Conservation (phyloP, 2,888 invertebrate species). For the Crioceris asparagi region DNA sequence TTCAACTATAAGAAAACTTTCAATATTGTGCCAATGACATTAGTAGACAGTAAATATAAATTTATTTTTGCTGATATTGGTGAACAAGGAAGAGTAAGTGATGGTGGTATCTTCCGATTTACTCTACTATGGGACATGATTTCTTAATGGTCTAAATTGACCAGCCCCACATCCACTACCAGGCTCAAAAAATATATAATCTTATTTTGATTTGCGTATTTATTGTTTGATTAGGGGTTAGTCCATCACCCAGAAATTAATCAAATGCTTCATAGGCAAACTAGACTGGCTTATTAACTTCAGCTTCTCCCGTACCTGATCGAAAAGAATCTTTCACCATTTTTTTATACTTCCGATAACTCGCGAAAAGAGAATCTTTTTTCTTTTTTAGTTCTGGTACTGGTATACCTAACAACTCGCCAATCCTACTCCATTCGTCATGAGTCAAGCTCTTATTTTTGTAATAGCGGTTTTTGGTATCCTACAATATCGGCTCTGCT, state of each 20-base stretch:
- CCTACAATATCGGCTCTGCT: not conserved
- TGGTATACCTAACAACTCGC: not conserved
- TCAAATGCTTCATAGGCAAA: not conserved
- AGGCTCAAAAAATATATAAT: not conserved
- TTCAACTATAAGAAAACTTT: conserved; percentile 27
- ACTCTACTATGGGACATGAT: conserved; percentile 2
- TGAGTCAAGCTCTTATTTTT: not conserved
- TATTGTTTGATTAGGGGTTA: not conserved
- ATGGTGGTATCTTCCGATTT: conserved; percentile 22
- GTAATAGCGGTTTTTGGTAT: not conserved
- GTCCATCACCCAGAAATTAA: not conserved
- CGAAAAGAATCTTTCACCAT: too few relatives aligned
- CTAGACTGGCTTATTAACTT: not conserved
- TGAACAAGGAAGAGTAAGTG: conserved; percentile 25
- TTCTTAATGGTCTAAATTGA: not conserved
- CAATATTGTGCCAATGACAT: conserved; percentile 29
- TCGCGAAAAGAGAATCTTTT: not conserved
- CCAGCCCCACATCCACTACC: not conserved
- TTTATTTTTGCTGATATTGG: conserved; percentile 29
- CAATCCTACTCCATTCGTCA: not conserved
- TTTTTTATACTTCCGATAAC: not conserved
- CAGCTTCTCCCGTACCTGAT: not conserved
- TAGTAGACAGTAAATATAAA: conserved; percentile 33
- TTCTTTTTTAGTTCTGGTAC: conserved; percentile 1
- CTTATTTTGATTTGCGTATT: not conserved